Conservation (phyloP, 2,797 vertebrate genomes). For the Spinibarbus caldwelli region DNA sequence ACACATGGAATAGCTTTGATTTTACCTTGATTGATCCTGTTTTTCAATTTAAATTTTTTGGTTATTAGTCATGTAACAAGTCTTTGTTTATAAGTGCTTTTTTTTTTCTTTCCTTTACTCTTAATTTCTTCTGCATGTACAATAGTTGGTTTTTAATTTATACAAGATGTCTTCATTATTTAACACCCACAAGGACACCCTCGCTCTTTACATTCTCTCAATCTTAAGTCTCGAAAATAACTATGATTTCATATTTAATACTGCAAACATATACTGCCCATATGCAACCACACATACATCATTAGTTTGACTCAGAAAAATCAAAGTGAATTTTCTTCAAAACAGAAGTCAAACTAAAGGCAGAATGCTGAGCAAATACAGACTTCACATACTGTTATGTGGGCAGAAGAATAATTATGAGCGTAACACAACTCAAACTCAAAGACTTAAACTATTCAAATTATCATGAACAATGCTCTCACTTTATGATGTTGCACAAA, state of each 20-base stretch:
- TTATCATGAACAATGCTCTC: not conserved
- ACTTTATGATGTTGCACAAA: not conserved
- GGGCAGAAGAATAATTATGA: constrained; percentile 21
- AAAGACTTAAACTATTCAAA: not conserved
- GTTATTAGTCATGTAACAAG: not conserved
- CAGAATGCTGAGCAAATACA: not conserved
- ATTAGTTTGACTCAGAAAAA: not conserved
- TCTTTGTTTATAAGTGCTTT: not conserved
- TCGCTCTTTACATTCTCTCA: not conserved
- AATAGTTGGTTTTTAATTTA: not conserved
- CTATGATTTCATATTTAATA: not conserved
- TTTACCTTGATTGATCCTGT: not conserved
- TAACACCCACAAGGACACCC: not conserved
- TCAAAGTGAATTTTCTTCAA: not conserved
- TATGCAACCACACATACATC: not conserved
- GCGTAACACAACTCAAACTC: not conserved
- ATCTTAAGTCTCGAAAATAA: not conserved
- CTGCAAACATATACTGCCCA: not conserved
- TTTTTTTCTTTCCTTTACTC: not conserved
- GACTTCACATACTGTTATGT: not conserved
- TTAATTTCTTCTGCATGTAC: not conserved
- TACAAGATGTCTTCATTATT: not conserved
- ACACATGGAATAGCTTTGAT: not conserved
- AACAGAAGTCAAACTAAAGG: not conserved
- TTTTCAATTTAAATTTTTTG: not conserved